Evolutionary conservation across 2,888 invertebrate species (phyloP).

Genomic region (Teinopalpus imperialis): DNA sequence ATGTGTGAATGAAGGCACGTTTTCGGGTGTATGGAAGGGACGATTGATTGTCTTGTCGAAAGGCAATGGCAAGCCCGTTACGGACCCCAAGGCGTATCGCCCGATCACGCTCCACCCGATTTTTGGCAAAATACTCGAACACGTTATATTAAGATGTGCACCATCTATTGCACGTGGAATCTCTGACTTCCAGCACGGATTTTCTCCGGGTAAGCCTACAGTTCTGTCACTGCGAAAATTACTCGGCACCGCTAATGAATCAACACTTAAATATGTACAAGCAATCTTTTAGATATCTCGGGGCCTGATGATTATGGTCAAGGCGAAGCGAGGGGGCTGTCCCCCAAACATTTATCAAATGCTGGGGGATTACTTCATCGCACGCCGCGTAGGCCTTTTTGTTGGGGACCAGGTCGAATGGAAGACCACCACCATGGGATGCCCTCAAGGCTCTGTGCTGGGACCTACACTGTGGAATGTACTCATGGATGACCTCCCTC

Average conservation of each 20-base stretch:
- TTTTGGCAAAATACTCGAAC: slow-evolving; percentile 41
- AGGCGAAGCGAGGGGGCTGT: slow-evolving; percentile 32
- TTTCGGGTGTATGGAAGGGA: slow-evolving; percentile 34
- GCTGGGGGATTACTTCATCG: no score
- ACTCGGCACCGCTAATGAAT: neutral
- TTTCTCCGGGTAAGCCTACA: slow-evolving; percentile 36
- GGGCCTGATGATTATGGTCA: slow-evolving; percentile 39
- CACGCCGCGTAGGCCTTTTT: slow-evolving; percentile 29
- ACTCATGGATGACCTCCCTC: slow-evolving; percentile 34
- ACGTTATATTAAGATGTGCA: slow-evolving; percentile 31
- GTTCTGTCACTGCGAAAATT: slow-evolving; percentile 33
- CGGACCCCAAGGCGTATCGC: slow-evolving; percentile 37
- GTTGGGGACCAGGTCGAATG: slow-evolving; percentile 26
- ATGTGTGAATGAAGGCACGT: slow-evolving; percentile 28
- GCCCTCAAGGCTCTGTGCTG: slow-evolving; percentile 37
- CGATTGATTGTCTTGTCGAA: slow-evolving; percentile 36
- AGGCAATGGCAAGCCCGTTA: slow-evolving; percentile 30
- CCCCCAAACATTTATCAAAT: no score
- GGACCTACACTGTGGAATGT: slow-evolving; percentile 40
- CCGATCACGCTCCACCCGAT: slow-evolving; percentile 39
- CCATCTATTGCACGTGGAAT: slow-evolving; percentile 20
- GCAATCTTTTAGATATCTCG: slow-evolving; percentile 37
- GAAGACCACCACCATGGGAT: slow-evolving; percentile 34
- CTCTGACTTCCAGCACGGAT: slow-evolving; percentile 39
- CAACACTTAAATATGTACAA: slow-evolving; percentile 31